Percentiles rank a stretch among this genome's conserved stretches.
phyloP scores from a whole-genome alignment of 92 coral and sea anemone genomes.

The Heteractis magnifica region DNA sequence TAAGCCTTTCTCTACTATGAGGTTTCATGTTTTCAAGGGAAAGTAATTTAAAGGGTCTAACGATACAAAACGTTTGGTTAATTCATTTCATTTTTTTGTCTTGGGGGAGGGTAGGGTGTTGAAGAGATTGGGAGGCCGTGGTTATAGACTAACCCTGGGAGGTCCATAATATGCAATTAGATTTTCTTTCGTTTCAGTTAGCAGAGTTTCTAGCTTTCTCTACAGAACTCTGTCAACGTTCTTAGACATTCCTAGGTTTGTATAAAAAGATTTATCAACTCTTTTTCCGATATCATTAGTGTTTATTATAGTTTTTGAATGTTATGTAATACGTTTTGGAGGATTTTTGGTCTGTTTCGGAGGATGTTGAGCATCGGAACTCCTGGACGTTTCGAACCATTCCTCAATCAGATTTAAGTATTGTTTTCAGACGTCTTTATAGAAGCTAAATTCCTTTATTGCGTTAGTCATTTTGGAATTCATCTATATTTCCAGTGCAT shows the following conservation, averaged over 20 bases:
- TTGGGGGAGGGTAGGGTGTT: too few species aligned
- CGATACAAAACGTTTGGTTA: too few species aligned
- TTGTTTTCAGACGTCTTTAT: too few species aligned
- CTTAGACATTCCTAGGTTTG: conserved; percentile 54
- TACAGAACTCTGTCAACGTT: conserved; percentile 58
- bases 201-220: conserved; percentile 58
- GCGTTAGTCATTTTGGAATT: not conserved
- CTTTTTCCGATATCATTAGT: not conserved
- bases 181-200: conserved; percentile 36
- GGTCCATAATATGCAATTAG: too few species aligned
- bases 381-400: not conserved
- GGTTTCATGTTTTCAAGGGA: too few species aligned
- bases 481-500: conserved; percentile 33
- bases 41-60: too few species aligned
- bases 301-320: too few species aligned
- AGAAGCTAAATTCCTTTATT: not conserved
- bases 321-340: too few species aligned
- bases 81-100: too few species aligned
- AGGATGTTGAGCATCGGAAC: not conserved
- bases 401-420: too few species aligned
- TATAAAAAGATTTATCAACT: not conserved
- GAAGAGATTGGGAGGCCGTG: too few species aligned
- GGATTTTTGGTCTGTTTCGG: not conserved
- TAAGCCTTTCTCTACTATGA: not conserved
- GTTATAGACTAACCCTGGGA: too few species aligned